phyloP scores from a whole-genome alignment of 2,113 vertebrate genomes.

The Callionymus lyra region DNA sequence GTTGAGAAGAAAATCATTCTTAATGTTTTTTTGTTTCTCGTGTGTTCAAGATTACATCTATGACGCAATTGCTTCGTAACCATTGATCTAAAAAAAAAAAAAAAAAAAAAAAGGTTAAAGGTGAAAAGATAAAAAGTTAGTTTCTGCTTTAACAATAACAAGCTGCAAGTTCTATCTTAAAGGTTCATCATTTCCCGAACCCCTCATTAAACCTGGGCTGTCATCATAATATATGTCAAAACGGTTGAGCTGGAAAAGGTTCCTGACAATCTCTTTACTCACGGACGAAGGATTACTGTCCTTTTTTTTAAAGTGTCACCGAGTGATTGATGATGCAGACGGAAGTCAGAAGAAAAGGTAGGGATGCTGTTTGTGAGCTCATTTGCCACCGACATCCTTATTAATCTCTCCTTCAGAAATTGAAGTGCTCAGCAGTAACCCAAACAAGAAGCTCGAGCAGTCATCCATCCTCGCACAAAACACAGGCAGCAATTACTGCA shows the following conservation, averaged over 20 bases:
- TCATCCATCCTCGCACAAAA: slow-evolving; percentile 39
- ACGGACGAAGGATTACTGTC: slow-evolving; percentile 30
- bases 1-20: too few relatives aligned
- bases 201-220: slow-evolving; percentile 4
- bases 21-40: too few relatives aligned
- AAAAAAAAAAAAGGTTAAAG: too few relatives aligned
- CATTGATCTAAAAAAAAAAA: too few relatives aligned
- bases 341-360: slow-evolving; percentile 35
- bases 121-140: too few relatives aligned
- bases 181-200: slow-evolving; percentile 28
- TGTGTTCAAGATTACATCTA: too few relatives aligned
- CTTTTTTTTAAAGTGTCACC: slow-evolving; percentile 18
- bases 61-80: too few relatives aligned
- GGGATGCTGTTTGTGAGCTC: slow-evolving; percentile 28
- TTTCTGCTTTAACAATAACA: too few relatives aligned
- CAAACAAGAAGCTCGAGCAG: slow-evolving; percentile 47
- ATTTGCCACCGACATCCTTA: slow-evolving; percentile 32
- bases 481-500: slow-evolving; percentile 43
- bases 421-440: slow-evolving; percentile 48
- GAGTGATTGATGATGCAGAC: slow-evolving; percentile 40
- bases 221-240: slow-evolving; percentile 5
- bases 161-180: not conserved
- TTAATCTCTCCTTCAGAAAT: slow-evolving; percentile 48
- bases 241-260: slow-evolving; percentile 24
- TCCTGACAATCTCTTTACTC: slow-evolving; percentile 23